Base-by-base conservation (phyloP, 2,888 invertebrate genomes). In the Parnassius smintheus region DNA sequence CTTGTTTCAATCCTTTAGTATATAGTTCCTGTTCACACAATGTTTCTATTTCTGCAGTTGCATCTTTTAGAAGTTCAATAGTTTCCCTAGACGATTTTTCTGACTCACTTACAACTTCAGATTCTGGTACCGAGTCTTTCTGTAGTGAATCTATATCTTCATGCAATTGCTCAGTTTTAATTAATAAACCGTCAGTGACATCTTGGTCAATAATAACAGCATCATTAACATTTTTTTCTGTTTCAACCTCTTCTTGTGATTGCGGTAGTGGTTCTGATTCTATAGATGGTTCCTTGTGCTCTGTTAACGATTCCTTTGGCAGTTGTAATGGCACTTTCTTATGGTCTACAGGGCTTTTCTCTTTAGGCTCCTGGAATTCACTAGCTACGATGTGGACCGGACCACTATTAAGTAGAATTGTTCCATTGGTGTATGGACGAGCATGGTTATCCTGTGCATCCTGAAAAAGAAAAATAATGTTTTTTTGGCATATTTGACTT, bases 361-460 rank as follows among this genome's bases (percentile, higher is more conserved):
- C 85, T n/a, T 79, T 68, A 25, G 70, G 55, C 63, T 87, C 86
- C 42, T 74, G 75, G 67, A 87, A 88, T 73, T 90, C 90, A 67
- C 84, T 88, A 62, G 86, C 79, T 63, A 88, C 83, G 65, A 88
- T 91, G 65, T 86, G 88, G 56, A 89, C 86, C 50, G 89, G 88
- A 46, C 88, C 86, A 68, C 80, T 83, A 65, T 85, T 85, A 63
- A 83, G 82, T 49, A 86, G 70, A 35, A 91, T 77, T 65, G 86
- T 87, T 51, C 92, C 92, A 67, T 92, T 92, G 7, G 90, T 89
- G 70, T 88, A 87, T 0, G 90, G 86, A 70, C 87, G 90, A 79
- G 87, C 74, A 59, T 80, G 73, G 60, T 82, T 86, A 81, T 88
- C 91, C 83, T 83, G 86, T 76, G 78, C 77, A 72, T 90, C 90